These are phyloP conservation scores for Amblyjoppa fuscipennis DNA, from an alignment of 2,888 invertebrate species.

Conservation along the genomic window DNA sequence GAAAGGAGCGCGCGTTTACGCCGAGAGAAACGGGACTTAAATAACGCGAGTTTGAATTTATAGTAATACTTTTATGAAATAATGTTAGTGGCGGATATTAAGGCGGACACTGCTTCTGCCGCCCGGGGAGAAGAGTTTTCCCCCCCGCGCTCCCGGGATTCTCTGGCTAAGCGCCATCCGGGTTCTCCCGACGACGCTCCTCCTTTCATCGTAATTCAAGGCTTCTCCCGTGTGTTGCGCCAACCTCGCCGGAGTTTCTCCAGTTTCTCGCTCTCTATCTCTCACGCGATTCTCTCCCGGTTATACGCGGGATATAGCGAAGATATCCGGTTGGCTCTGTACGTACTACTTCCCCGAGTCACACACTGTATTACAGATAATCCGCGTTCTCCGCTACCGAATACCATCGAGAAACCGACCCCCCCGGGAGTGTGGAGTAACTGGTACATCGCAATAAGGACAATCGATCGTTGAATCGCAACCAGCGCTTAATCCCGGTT, in stretches of 20 bases:
- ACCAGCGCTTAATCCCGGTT: background rate
- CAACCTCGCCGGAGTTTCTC: slow-evolving; percentile 41
- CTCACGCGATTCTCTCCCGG: background rate
- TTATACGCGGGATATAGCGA: background rate
- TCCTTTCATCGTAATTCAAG: slow-evolving; percentile 76
- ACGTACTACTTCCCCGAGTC: background rate
- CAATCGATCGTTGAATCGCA: background rate
- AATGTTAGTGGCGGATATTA: slow-evolving; percentile 85
- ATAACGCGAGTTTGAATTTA: slow-evolving; percentile 85
- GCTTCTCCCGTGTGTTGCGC: slow-evolving; percentile 63
- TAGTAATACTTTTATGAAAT: slow-evolving; percentile 85
- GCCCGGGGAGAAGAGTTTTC: slow-evolving; percentile 30
- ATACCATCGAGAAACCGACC: slow-evolving; percentile 17
- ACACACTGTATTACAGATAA: slow-evolving; percentile 23
- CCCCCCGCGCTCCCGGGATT: slow-evolving; percentile 18
- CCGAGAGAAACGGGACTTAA: slow-evolving; percentile 74
- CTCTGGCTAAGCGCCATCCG: slow-evolving; percentile 80
- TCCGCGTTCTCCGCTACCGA: slow-evolving; percentile 16
- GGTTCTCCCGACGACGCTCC: slow-evolving; percentile 70
- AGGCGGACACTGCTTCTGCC: slow-evolving; percentile 80
- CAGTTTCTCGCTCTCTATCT: slow-evolving; percentile 29
- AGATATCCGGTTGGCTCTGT: slow-evolving; percentile 1
- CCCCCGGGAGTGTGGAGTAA: background rate
- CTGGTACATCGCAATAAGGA: background rate
- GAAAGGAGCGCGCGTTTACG: slow-evolving; percentile 50